Conservation (phyloP, 2,888 invertebrate genomes). For the Lamproptera curius region DNA sequence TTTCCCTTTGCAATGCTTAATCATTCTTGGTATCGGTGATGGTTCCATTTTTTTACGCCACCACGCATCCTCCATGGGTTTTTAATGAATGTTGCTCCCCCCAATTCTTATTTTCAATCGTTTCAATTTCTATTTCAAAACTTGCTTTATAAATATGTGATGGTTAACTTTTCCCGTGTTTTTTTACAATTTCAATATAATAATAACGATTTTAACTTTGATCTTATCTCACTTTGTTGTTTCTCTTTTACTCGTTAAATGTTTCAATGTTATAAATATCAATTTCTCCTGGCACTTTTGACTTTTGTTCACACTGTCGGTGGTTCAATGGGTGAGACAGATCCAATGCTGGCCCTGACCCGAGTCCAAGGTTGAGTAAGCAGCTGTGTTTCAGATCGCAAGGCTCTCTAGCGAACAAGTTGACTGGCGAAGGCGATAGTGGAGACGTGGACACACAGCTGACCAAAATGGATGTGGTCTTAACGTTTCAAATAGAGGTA, state of each 20-base stretch:
- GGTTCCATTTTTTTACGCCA: conserved; percentile 60
- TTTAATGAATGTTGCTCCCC: conserved; percentile 33
- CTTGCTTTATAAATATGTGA: conserved; percentile 20
- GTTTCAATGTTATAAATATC: conserved; percentile 14
- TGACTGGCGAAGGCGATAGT: conserved; percentile 97
- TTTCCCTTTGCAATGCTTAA: conserved; percentile 69
- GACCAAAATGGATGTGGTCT: conserved; percentile 98
- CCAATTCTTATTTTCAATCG: conserved; percentile 21
- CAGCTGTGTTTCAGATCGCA: conserved; percentile 88
- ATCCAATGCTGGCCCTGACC: conserved; percentile 73
- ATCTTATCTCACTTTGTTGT: not conserved
- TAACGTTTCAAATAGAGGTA: conserved; percentile 98
- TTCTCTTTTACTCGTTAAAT: conserved; percentile 3
- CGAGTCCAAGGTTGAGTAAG: conserved; percentile 80
- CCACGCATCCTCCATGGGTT: conserved; percentile 41
- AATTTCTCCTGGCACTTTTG: conserved; percentile 16
- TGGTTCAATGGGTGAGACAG: conserved; percentile 54
- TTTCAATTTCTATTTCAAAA: conserved; percentile 23
- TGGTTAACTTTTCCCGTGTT: conserved; percentile 16
- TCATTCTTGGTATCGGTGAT: conserved; percentile 77
- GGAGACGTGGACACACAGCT: conserved; percentile 97
- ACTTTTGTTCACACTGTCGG: conserved; percentile 24
- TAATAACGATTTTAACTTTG: conserved; percentile 7
- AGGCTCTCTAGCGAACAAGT: conserved; percentile 91
- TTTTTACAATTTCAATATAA: conserved; percentile 12